A percentile compares a stretch with the other conserved stretches of the same genome.
phyloP scores from a whole-genome alignment of 1,140 invertebrate genomes.

The Musca vetustissima region DNA sequence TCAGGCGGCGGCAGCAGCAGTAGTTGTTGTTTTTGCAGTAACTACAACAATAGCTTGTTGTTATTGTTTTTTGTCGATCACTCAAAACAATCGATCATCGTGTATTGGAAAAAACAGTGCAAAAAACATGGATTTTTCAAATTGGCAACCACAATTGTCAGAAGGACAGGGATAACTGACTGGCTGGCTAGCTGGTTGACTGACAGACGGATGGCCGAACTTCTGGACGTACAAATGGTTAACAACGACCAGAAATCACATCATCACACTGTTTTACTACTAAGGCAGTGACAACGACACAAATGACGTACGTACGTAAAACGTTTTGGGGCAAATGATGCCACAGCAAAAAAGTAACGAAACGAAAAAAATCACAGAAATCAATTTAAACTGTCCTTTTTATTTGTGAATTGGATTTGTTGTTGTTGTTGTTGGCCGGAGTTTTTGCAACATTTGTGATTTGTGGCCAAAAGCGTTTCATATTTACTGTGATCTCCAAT shows the following conservation, averaged over 20 bases:
- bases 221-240: too few species aligned
- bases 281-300: constrained; percentile 12
- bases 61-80: constrained; percentile 9
- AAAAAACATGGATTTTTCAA: constrained; percentile 24
- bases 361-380: constrained; percentile 9
- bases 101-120: constrained; percentile 17
- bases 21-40: too few species aligned
- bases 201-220: too few species aligned
- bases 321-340: neutral
- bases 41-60: too few species aligned
- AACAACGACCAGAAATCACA: constrained; percentile 14
- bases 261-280: constrained; percentile 22
- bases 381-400: constrained; percentile 21
- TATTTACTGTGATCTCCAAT: constrained; percentile 5
- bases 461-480: constrained; percentile 14
- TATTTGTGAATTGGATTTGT: neutral
- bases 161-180: neutral
- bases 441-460: neutral
- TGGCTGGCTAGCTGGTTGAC: too few species aligned
- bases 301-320: constrained; percentile 14
- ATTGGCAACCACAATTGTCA: neutral
- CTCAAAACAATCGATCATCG: constrained; percentile 17
- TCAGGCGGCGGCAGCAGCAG: neutral
- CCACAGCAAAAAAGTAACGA: neutral
- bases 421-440: neutral